A percentile compares a stretch with the other conserved stretches of the same genome.
phyloP scores from a whole-genome alignment of 2,797 vertebrate species.

The Sparidentex hasta region DNA sequence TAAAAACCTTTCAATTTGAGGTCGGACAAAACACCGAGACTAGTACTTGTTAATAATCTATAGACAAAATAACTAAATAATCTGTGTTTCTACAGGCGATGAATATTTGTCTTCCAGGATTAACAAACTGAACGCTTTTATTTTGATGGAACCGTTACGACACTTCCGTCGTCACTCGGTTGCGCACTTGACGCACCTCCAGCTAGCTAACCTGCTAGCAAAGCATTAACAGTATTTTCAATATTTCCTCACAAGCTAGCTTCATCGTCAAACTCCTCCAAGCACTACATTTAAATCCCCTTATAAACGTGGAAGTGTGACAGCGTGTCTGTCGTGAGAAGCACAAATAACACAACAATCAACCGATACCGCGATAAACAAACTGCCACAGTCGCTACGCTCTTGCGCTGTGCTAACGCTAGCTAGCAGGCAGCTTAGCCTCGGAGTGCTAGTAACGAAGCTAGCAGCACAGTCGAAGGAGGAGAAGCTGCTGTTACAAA shows the following conservation, averaged over 20 bases:
- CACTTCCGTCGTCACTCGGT: constrained; percentile 23
- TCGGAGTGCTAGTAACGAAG: not conserved
- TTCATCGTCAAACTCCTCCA: not conserved
- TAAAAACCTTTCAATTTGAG: not conserved
- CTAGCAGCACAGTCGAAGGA: constrained; percentile 31
- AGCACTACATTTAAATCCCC: too few species aligned
- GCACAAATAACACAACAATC: not conserved
- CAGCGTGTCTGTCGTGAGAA: not conserved
- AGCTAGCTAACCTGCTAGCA: constrained; percentile 45
- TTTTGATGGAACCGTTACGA: constrained; percentile 3
- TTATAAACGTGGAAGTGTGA: accelerated
- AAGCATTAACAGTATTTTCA: constrained; percentile 4
- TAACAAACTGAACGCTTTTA: constrained; percentile 22
- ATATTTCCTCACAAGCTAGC: not conserved
- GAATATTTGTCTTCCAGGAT: too few species aligned
- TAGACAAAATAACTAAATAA: not conserved
- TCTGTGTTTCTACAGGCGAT: too few species aligned
- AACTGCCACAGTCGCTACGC: not conserved
- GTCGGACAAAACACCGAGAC: too few species aligned
- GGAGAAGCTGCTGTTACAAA: constrained; percentile 16
- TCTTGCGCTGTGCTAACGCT: constrained; percentile 1
- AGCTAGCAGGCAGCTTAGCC: constrained; percentile 17
- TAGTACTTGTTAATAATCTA: not conserved
- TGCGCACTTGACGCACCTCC: constrained; percentile 28
- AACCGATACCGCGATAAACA: not conserved